Percentiles rank a stretch among this genome's conserved stretches.
Conservation (phyloP, 2,113 vertebrate species). For the Dasyurus viverrinus region DNA sequence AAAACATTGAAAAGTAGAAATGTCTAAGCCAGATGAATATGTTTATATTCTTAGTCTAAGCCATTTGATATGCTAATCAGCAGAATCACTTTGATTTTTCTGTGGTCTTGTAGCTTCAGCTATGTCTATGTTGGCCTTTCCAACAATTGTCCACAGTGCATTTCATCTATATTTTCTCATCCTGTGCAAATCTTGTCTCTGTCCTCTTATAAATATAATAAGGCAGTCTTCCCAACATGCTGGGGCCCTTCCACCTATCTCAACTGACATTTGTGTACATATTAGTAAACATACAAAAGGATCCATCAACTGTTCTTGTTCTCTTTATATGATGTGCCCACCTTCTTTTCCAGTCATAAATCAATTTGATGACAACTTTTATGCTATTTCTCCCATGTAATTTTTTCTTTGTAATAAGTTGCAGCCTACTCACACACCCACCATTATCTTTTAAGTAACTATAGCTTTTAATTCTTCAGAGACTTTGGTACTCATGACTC, state of each 20-base stretch:
- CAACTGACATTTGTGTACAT: not conserved
- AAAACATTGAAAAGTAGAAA: not conserved
- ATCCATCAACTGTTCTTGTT: not conserved
- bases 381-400: not conserved
- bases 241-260: not conserved
- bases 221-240: not conserved
- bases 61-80: not conserved
- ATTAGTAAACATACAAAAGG: not conserved
- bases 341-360: not conserved
- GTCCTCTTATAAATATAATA: not conserved
- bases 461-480: not conserved
- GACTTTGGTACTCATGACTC: not conserved
- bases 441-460: not conserved
- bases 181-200: not conserved
- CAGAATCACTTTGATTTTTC: not conserved
- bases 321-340: not conserved
- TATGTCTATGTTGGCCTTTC: not conserved
- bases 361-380: not conserved
- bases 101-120: not conserved
- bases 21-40: not conserved
- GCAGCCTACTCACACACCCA: not conserved
- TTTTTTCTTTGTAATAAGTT: not conserved
- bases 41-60: not conserved
- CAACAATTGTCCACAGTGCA: not conserved
- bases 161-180: not conserved